Percentiles rank a stretch among this genome's conserved stretches.
Evolutionary conservation across 92 coral and sea anemone genomes (phyloP).

Genomic region (Blastomussa wellsi): DNA sequence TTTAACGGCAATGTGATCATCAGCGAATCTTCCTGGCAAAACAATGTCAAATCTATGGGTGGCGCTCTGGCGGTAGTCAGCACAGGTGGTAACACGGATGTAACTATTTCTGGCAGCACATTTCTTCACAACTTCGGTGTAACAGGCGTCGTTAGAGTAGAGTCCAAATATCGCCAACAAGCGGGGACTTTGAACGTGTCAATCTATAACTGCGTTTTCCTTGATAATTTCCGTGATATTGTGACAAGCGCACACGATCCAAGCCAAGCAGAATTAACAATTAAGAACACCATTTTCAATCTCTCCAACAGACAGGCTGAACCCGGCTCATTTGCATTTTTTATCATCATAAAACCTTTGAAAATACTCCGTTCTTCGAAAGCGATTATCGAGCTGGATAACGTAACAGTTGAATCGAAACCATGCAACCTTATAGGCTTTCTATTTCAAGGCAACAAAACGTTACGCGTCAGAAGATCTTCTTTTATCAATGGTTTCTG

Average conservation of each 20-base stretch:
- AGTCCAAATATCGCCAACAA: background rate
- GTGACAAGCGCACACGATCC: background rate
- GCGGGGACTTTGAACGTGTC: background rate
- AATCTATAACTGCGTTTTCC: conserved; percentile 14
- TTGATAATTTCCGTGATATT: background rate
- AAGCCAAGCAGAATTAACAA: background rate
- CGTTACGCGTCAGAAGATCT: background rate
- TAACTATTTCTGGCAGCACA: background rate
- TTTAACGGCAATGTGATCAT: background rate
- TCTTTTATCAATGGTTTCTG: background rate
- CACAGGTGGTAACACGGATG: conserved; percentile 12
- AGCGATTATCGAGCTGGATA: conserved; percentile 4
- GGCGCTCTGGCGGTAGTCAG: background rate
- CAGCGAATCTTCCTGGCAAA: background rate
- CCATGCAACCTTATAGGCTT: background rate
- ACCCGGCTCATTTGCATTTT: background rate
- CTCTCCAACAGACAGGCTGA: background rate
- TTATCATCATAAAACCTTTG: background rate
- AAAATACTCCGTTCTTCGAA: background rate
- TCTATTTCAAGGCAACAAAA: background rate
- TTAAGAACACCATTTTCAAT: background rate
- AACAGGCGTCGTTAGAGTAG: background rate
- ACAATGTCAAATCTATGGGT: background rate
- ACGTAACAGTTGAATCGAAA: background rate
- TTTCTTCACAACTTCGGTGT: background rate